A percentile compares a stretch with the other conserved stretches of the same genome.
Conservation (phyloP, 2,797 vertebrate species). For the Distichodus sexfasciatus region DNA sequence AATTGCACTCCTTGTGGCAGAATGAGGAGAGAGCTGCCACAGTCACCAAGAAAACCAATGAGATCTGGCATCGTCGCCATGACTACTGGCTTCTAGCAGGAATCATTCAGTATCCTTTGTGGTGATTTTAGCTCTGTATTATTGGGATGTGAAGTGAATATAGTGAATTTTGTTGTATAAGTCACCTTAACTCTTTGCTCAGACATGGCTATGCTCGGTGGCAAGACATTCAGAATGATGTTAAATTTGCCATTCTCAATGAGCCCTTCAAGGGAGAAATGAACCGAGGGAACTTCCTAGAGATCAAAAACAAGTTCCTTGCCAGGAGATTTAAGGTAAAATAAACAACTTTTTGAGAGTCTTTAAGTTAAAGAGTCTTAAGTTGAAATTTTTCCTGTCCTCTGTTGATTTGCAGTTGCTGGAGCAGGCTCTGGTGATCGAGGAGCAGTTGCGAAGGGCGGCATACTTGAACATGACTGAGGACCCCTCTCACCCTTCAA, state of each 20-base stretch:
- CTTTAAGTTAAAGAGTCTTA: neutral
- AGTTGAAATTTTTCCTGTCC: neutral
- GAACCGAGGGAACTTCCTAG: constrained; percentile 96
- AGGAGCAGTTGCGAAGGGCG: constrained; percentile 93
- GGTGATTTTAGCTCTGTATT: neutral
- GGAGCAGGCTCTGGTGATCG: constrained; percentile 95
- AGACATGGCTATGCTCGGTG: constrained; percentile 98
- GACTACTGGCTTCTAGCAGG: constrained; percentile 98
- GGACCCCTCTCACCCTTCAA: constrained; percentile 95
- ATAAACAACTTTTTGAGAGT: neutral
- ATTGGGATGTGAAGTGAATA: neutral
- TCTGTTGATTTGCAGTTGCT: constrained; percentile 73
- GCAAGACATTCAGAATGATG: constrained; percentile 99
- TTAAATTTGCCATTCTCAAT: constrained; percentile 95
- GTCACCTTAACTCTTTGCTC: constrained; percentile 48
- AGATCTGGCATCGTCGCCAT: constrained; percentile 98
- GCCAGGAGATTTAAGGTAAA: constrained; percentile 94
- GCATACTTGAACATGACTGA: constrained; percentile 98
- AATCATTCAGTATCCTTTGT: constrained; percentile 97
- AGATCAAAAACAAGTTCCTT: constrained; percentile 99
- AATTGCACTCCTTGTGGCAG: constrained; percentile 96
- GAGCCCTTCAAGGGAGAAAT: constrained; percentile 98
- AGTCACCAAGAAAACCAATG: constrained; percentile 96
- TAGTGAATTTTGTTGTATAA: neutral
- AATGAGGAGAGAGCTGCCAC: constrained; percentile 96